Evolutionary conservation across 1,140 invertebrate species (phyloP).

Genomic region (honey bee (Apis mellifera)): Amel_HAv3.1 CM009943.2:2587001-2587500

Average conservation of each 20-base stretch:
- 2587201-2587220: no score
- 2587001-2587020: no score
- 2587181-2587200: no score
- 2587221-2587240: no score
- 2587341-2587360: constrained; percentile 71
- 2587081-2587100: constrained; percentile 51
- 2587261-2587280: constrained; percentile 70
- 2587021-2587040: no score
- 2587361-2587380: constrained; percentile 79
- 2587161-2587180: background rate
- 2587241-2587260: no score
- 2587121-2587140: background rate
- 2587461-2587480: constrained; percentile 81
- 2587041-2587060: constrained; percentile 36
- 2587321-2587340: constrained; percentile 80
- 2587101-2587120: constrained; percentile 27
- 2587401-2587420: constrained; percentile 79
- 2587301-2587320: constrained; percentile 69
- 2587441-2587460: constrained; percentile 82
- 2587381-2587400: constrained; percentile 81
- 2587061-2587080: constrained; percentile 48
- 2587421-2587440: constrained; percentile 75
- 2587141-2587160: no score
- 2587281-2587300: constrained; percentile 62
- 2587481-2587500: constrained; percentile 83